These are phyloP conservation scores for Halcyon smyrnensis DNA, from an alignment of 2,797 vertebrate genomes.

Conservation along the genomic window DNA sequence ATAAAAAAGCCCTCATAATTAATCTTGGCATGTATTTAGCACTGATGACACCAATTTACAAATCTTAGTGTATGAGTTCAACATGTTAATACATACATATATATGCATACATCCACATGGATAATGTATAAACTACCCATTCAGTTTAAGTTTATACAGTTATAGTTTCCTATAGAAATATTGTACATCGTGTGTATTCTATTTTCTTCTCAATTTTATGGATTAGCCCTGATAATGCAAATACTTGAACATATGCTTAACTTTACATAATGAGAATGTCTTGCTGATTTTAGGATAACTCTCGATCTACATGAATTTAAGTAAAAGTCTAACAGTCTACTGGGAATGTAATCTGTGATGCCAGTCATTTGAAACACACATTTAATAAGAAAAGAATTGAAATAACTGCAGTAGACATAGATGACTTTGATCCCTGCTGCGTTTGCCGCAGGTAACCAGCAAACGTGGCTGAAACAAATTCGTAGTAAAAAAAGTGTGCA, in stretches of 20 bases:
- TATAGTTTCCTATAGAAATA: not conserved
- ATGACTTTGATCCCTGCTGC: not conserved
- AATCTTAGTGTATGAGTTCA: not conserved
- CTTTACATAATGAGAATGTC: slow-evolving; percentile 44
- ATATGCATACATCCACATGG: not conserved
- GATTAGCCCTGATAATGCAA: slow-evolving; percentile 7
- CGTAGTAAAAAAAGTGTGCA: not conserved
- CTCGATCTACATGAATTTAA: not conserved
- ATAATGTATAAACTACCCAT: not conserved
- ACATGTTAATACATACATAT: not conserved
- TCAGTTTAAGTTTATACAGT: not conserved
- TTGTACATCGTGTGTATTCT: not conserved
- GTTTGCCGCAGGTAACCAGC: not conserved
- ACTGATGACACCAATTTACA: not conserved
- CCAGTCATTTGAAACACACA: slow-evolving; percentile 17
- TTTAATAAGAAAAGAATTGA: slow-evolving; percentile 36
- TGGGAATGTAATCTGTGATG: not conserved
- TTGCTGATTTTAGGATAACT: slow-evolving; percentile 48
- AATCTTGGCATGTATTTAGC: slow-evolving; percentile 22
- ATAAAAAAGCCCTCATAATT: slow-evolving; percentile 47
- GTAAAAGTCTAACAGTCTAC: not conserved
- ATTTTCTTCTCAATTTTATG: slow-evolving; percentile 44
- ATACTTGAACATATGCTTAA: slow-evolving; percentile 25
- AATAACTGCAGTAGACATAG: not conserved
- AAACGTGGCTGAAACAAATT: not conserved